These are phyloP conservation scores for Vespertilio murinus DNA, from an alignment of 2,797 vertebrate species.

Conservation along the genomic window DNA sequence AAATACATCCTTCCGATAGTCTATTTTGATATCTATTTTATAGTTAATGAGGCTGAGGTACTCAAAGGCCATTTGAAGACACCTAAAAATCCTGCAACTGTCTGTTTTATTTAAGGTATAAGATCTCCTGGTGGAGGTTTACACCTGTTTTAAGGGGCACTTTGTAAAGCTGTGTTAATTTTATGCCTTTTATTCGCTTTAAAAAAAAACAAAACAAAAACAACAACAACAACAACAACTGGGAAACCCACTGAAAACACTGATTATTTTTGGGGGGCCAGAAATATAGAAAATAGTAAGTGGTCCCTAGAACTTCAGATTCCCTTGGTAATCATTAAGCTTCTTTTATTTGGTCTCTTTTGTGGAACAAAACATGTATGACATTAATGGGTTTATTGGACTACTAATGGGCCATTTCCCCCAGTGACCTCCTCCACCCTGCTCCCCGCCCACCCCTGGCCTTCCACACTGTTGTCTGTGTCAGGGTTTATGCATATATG, in stretches of 20 bases:
- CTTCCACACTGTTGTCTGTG: too few species aligned
- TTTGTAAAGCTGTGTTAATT: background rate
- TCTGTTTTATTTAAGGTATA: background rate
- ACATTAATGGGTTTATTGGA: background rate
- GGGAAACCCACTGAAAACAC: background rate
- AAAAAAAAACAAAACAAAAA: too few species aligned
- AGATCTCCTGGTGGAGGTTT: background rate
- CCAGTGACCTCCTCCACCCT: too few species aligned
- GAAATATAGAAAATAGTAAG: background rate
- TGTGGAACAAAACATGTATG: background rate
- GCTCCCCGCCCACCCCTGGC: too few species aligned
- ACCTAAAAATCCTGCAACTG: background rate
- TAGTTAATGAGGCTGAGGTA: background rate
- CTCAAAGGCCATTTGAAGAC: background rate
- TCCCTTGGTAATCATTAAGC: background rate
- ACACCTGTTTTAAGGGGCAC: background rate
- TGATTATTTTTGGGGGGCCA: background rate
- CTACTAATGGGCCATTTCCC: background rate
- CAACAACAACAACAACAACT: too few species aligned
- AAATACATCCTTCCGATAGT: background rate
- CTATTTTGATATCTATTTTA: background rate
- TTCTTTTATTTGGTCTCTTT: background rate
- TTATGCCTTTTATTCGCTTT: background rate
- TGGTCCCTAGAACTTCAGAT: background rate
- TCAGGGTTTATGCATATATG: too few species aligned